Conservation (phyloP, 1,140 invertebrate genomes). For the Colletes gigas region DNA sequence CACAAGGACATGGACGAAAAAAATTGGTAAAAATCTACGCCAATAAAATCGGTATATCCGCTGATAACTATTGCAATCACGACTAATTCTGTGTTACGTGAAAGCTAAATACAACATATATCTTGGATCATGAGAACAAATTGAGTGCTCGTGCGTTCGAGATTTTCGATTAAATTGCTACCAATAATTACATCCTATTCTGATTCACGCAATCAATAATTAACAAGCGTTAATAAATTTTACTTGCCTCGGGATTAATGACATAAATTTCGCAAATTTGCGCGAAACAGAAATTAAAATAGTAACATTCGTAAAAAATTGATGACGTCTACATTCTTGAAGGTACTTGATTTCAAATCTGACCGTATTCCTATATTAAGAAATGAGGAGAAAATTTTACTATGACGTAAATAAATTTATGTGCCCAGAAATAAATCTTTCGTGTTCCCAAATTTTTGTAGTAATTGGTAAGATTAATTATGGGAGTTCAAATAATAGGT, state of each 20-base stretch:
- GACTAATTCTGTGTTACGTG: background rate
- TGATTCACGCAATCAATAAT: background rate
- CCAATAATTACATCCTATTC: background rate
- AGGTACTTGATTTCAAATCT: background rate
- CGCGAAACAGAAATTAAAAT: background rate
- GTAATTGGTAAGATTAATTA: too few relatives aligned
- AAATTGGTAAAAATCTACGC: constrained; percentile 13
- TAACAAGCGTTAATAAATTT: background rate
- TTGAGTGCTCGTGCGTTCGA: background rate
- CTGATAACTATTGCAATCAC: background rate
- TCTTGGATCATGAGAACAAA: background rate
- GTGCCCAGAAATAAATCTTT: too few relatives aligned
- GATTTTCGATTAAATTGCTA: background rate
- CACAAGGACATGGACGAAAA: constrained; percentile 13
- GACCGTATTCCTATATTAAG: background rate
- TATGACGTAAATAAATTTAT: too few relatives aligned
- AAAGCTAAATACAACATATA: background rate
- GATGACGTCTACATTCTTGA: background rate
- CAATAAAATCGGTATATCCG: constrained; percentile 7
- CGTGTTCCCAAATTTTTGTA: too few relatives aligned
- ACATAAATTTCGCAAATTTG: background rate
- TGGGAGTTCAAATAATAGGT: too few relatives aligned
- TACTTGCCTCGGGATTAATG: background rate
- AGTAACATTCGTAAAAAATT: background rate
- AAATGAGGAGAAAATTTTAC: too few relatives aligned